phyloP scores from a whole-genome alignment of 2,797 vertebrate species.

The Botia almorhae region DNA sequence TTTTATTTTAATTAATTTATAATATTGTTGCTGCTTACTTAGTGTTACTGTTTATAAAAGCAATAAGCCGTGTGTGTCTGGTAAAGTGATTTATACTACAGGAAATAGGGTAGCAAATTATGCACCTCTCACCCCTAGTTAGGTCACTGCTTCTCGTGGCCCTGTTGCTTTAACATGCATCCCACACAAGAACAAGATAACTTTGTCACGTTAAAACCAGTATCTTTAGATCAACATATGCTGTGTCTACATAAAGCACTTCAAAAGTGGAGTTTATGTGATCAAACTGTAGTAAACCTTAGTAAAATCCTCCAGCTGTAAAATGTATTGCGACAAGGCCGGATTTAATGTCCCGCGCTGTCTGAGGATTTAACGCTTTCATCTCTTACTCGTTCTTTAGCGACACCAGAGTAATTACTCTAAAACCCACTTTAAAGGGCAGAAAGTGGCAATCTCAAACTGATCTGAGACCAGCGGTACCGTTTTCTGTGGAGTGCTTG shows the following conservation, averaged over 20 bases:
- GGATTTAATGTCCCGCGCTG: constrained; percentile 1
- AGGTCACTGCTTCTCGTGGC: background rate
- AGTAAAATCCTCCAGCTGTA: background rate
- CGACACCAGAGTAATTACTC: constrained; percentile 44
- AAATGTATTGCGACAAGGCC: background rate
- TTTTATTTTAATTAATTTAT: no score
- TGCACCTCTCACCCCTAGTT: no score
- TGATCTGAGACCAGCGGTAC: background rate
- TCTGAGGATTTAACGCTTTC: constrained; percentile 35
- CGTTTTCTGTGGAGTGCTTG: background rate
- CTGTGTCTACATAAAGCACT: no score
- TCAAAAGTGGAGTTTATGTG: background rate
- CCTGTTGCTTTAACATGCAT: background rate
- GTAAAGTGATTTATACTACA: background rate
- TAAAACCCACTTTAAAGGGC: background rate
- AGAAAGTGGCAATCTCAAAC: constrained; percentile 7
- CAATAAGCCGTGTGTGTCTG: background rate
- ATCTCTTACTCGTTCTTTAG: constrained; percentile 39
- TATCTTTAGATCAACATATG: background rate
- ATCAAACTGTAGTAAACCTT: constrained; percentile 2
- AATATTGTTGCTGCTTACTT: no score
- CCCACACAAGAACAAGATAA: background rate
- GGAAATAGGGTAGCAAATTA: no score
- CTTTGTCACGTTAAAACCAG: background rate
- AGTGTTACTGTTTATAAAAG: no score